A percentile compares a stretch with the other conserved stretches of the same genome.
phyloP scores from a whole-genome alignment of 2,888 invertebrate genomes.

The Nebria salina region DNA sequence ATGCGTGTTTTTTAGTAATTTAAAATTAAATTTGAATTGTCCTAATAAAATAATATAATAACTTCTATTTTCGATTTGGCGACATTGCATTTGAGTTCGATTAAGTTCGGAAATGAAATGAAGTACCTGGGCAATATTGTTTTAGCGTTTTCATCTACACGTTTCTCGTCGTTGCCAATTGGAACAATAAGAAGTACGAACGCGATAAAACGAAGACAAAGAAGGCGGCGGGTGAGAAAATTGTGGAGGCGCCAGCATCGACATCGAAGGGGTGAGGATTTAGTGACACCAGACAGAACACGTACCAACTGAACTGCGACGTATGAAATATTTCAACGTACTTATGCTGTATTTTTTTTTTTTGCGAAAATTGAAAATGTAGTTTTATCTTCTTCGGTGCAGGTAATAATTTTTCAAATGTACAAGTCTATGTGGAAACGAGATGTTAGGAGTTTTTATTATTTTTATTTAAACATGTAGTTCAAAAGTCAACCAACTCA shows the following conservation, averaged over 20 bases:
- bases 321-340: not conserved
- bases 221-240: not conserved
- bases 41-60: not conserved
- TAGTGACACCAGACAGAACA: not conserved
- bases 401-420: not conserved
- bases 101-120: not conserved
- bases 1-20: not conserved
- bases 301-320: not conserved
- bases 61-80: not conserved
- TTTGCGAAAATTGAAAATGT: not conserved
- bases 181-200: constrained; percentile 7
- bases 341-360: not conserved
- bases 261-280: not conserved
- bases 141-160: constrained; percentile 17
- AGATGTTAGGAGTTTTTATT: too few relatives aligned
- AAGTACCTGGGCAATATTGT: constrained; percentile 6
- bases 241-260: not conserved
- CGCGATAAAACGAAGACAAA: constrained; percentile 3
- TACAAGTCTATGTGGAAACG: not conserved
- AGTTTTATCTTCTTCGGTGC: not conserved
- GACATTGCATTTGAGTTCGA: not conserved
- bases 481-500: too few relatives aligned
- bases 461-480: too few relatives aligned
- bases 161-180: constrained; percentile 5
- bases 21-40: not conserved